These are phyloP conservation scores for Nycticorax nycticorax DNA, from an alignment of 2,113 vertebrate species.

Conservation along the genomic window DNA sequence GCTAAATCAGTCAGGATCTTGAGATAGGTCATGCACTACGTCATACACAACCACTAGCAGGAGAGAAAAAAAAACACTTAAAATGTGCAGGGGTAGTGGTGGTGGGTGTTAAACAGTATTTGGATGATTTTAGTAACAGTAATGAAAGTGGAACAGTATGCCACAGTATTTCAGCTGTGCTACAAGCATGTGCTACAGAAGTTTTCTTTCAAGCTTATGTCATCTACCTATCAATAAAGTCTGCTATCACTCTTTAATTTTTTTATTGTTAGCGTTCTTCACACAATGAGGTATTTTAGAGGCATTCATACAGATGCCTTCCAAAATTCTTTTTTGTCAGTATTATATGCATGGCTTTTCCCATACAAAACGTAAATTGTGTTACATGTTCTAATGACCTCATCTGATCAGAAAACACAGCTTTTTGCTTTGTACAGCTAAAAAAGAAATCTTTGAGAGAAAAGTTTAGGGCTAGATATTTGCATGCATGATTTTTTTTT, in stretches of 20 bases:
- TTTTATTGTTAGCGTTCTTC: background rate
- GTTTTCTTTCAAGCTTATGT: background rate
- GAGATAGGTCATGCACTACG: background rate
- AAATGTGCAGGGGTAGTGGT: background rate
- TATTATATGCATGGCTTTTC: background rate
- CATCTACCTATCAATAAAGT: background rate
- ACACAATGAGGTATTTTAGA: background rate
- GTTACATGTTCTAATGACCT: background rate
- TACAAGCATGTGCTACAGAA: background rate
- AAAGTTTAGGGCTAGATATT: background rate
- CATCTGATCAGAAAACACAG: background rate
- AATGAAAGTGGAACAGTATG: background rate
- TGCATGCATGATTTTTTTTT: background rate
- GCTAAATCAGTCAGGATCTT: background rate
- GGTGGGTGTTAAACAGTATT: background rate
- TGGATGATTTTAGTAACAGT: background rate
- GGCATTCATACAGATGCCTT: background rate
- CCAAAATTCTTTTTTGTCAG: background rate
- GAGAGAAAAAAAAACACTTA: background rate
- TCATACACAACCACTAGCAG: background rate
- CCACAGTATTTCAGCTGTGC: background rate
- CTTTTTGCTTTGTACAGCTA: background rate
- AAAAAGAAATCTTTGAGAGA: background rate
- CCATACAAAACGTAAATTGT: background rate
- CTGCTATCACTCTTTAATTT: background rate